Evolutionary conservation across 1,140 invertebrate species (phyloP), one percentile per base, ranked within the genome.

Genomic region (Parapsyche elsis): DNA sequence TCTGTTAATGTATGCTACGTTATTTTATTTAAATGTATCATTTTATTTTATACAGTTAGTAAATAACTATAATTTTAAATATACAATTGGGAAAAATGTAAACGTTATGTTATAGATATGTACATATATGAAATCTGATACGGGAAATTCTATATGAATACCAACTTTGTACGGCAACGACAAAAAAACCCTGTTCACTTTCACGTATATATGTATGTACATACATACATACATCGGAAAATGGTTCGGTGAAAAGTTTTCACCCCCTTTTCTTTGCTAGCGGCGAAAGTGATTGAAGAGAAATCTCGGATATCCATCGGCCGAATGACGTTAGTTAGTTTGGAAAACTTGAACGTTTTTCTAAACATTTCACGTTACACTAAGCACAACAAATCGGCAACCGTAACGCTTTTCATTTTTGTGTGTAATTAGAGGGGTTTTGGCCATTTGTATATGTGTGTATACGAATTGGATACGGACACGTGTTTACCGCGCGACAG

Each of bases 81-180:
- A n/a, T n/a, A n/a, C n/a, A n/a, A n/a, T n/a, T n/a, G n/a, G n/a
- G n/a, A n/a, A n/a, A n/a, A n/a, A n/a, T n/a, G n/a, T n/a, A n/a
- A n/a, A n/a, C n/a, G n/a, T n/a, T n/a, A n/a, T n/a, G n/a, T n/a
- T 38, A 38, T 38, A 38, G 1, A 38, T 38, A 38, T 38, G 7
- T 38, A 38, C 7, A 38, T 38, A 38, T 53, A 53, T 53, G 16
- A 53, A 53, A 67, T 26, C 23, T 12, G 5, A 14, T 26, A 67
- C 24, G 64, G 64, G 21, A 67, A 67, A 67, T 67, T 67, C 24
- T 23, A 24, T 46, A 75, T 75, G 73, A 75, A 75, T 75, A 75
- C 45, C 45, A 75, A 75, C 57, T 46, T 75, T 75, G 53, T 75
- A 23, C 46, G 38, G 14, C 14, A 23, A 30, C 23, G 24, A 26